Evolutionary conservation across 1,140 invertebrate species (phyloP), one percentile per base, ranked within the genome.

Genomic region (Drosophila asahinai): DNA sequence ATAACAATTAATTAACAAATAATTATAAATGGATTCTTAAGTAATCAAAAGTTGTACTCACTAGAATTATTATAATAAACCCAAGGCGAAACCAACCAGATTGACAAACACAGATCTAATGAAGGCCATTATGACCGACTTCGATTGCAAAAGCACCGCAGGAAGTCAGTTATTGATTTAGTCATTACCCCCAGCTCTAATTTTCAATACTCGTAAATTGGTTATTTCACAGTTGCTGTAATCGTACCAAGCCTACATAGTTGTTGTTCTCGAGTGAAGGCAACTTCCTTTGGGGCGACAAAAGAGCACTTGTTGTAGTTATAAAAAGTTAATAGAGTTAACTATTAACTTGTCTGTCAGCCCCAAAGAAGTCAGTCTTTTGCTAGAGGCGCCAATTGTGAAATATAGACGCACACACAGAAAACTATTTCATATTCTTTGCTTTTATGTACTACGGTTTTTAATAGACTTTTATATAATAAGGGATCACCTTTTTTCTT

Each of bases 301-400:
- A 48, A 40, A 76, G 30, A 38, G 49, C 49, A 68, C 75, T 58
- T 60, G 63, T 40, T 70, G 75, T 51, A 58, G 27, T 78, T 75
- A 79, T 78, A 78, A 78, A 78, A 78, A 78, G 59, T 78, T 78
- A 78, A 79, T 78, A 78, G 66, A 78, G 76, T 71, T 63, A 67
- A 49, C 77, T 83, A 87, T 86, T 87, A 87, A 87, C 66, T 87
- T 86, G 83, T 86, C 83, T 80, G 80, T 87, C 77, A 73, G 71
- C 60, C 71, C 60, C 80, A 42, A 55, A 58, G 68, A 45, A 72
- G 42, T 70, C 19, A 66, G 63, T 65, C 52, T 61, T 82, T 82
- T 66, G 61, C 49, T 43, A 51, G 52, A 58, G 71, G 58, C 70
- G 45, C 49, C 66, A 62, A 80, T 84, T 83, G 81, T 71, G 63